phyloP scores from a whole-genome alignment of 2,113 vertebrate genomes.

The Ginglymostoma cirratum region DNA sequence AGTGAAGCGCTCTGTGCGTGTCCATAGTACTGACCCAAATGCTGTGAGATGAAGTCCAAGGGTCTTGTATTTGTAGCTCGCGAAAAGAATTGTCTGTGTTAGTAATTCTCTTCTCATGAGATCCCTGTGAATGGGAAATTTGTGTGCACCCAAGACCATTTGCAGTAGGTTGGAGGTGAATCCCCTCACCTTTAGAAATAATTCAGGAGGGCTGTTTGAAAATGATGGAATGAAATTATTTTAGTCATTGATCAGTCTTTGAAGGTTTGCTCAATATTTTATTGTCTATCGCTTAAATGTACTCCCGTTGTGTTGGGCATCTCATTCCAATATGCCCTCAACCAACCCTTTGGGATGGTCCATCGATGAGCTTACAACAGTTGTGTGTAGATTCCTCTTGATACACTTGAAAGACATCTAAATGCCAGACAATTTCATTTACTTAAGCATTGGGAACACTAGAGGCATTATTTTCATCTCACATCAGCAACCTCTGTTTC shows the following conservation, averaged over 20 bases:
- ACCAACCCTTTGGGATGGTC: not conserved
- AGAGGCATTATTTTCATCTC: too few relatives aligned
- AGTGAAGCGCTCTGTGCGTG: too few relatives aligned
- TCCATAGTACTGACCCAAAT: too few relatives aligned
- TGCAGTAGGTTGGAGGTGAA: not conserved
- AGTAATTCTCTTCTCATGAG: not conserved
- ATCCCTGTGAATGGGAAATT: not conserved
- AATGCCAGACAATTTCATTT: not conserved
- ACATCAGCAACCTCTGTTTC: too few relatives aligned
- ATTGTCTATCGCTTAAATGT: not conserved
- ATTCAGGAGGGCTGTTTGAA: not conserved
- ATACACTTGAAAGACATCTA: not conserved
- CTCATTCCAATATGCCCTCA: not conserved
- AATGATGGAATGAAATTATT: not conserved
- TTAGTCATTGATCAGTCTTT: not conserved
- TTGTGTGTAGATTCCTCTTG: not conserved
- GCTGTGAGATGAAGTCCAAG: not conserved
- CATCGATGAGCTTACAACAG: not conserved
- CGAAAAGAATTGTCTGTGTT: not conserved
- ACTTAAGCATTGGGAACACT: too few relatives aligned
- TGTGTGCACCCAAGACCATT: not conserved
- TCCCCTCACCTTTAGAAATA: not conserved
- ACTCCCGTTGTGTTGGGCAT: not conserved
- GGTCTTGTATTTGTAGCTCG: not conserved
- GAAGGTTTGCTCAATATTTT: not conserved